Evolutionary conservation across 2,797 vertebrate species (phyloP), one percentile per base, ranked within the genome.

Genomic region (Melanotaenia parkinsoni): DNA sequence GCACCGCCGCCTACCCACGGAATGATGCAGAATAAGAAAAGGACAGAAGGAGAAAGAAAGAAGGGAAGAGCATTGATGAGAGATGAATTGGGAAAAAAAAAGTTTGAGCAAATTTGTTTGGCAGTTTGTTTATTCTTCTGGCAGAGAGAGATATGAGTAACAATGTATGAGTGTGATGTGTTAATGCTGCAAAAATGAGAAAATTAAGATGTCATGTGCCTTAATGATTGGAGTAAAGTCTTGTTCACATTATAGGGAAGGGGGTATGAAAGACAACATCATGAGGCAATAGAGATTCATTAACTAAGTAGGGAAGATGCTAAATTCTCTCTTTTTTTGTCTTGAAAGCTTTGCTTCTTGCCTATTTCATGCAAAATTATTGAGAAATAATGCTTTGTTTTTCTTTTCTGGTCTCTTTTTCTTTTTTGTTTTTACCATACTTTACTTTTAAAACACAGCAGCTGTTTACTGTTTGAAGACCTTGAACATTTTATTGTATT

Each of bases 11-110:
- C 81, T 71, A 88, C 86, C 84, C 77, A 13, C 81, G 74, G 83
- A 89, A 67, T 33, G 84, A 88, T 56, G 74, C 75, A 78, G 78
- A 79, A 76, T 72, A 68, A 75, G 71, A 79, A 74, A 84, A 85
- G n/a, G 65, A 70, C 58, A 58, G 76, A 72, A 50, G 60, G 74
- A 75, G 62, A 74, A 24, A 79, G 69, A 71, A 51, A 59, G 63
- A 69, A 16, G 43, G 24, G 54, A 73, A 74, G 69, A 80, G 76
- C 67, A 58, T n/a, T 58, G 61, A 79, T 79, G 83, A 83, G 75
- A 73, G 72, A 80, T 57, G 57, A 58, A 74, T 28, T 59, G 58
- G 56, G 1, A 6, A 35, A 26, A 63, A 60, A 64, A 74, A 79
- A 80, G 72, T 86, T 82, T 66, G 67, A 64, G 58, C n/a, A 67